Base-by-base conservation (phyloP, 2,113 vertebrate genomes). In the Lepus europaeus region DNA sequence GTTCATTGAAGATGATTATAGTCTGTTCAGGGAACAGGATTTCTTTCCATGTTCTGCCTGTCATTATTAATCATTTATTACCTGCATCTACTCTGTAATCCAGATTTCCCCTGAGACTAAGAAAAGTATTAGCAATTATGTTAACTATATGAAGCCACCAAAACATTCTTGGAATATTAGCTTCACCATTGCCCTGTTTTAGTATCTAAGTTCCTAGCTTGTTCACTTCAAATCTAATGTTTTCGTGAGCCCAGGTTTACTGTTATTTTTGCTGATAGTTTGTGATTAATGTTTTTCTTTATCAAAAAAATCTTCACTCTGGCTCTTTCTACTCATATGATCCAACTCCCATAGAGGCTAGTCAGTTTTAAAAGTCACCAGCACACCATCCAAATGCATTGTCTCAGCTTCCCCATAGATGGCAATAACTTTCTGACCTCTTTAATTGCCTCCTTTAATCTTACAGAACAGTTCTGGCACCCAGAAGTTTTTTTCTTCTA, bases 61-160 rank as follows among this genome's bases (percentile, higher is more conserved):
- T 81, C 31, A 79, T 69, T 85, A 4, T 90, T 85, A 81, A n/a
- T 96, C 76, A 86, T 97, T 33, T 64, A n/a, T 2, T 96, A 45
- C 92, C 36, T 90, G 17, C 9, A n/a, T 23, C 72, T 63, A 1
- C 36, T 89, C 94, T 25, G 10, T 31, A 59, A 76, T 16, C 3
- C 0, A 90, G 23, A 59, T 73, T 88, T 93, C 68, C 39, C 77
- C 39, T 81, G 17, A 63, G 51, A 74, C 3, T 66, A 87, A 89
- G 23, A 81, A 73, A 79, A 89, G 6, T 2, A 61, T 90, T 92
- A 61, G 16, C 31, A 83, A n/a, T 87, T 91, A 51, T 77, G 20
- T 89, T 88, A 96, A 86, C n/a, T 70, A n/a, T 68, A 77, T 49
- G 33, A 87, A 95, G 51, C 33, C 5, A 33, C 76, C 92, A 51